Conservation (phyloP, 2,113 vertebrate genomes). For the Poecile atricapillus region DNA sequence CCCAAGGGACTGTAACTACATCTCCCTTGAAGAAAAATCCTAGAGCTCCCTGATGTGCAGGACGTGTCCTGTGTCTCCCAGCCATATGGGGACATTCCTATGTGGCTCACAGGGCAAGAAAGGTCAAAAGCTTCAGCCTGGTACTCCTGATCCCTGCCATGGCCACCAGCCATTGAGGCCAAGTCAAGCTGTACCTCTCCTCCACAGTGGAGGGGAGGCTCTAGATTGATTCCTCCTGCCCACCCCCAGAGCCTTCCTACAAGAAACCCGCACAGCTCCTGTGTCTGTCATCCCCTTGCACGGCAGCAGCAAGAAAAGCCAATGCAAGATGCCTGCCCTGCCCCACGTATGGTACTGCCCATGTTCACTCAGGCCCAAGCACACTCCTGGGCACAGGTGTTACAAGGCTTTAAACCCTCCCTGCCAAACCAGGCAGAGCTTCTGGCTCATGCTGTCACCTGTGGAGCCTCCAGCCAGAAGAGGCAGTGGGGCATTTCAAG, state of each 20-base stretch:
- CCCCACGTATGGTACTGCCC: accelerated
- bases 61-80: accelerated
- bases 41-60: neutral
- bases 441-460: accelerated
- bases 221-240: neutral
- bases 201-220: accelerated
- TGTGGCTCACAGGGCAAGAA: neutral
- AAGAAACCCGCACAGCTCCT: neutral
- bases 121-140: neutral
- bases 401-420: neutral
- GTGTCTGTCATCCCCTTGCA: neutral
- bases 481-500: neutral
- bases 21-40: neutral
- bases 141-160: neutral
- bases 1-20: neutral
- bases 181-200: neutral
- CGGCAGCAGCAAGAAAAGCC: neutral
- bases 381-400: accelerated
- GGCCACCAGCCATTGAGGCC: neutral
- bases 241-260: neutral
- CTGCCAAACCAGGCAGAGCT: neutral
- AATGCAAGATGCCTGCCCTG: accelerated
- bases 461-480: neutral
- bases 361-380: accelerated
- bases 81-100: neutral